phyloP scores from a whole-genome alignment of 1,140 invertebrate species.

The Triops longicaudatus region DNA sequence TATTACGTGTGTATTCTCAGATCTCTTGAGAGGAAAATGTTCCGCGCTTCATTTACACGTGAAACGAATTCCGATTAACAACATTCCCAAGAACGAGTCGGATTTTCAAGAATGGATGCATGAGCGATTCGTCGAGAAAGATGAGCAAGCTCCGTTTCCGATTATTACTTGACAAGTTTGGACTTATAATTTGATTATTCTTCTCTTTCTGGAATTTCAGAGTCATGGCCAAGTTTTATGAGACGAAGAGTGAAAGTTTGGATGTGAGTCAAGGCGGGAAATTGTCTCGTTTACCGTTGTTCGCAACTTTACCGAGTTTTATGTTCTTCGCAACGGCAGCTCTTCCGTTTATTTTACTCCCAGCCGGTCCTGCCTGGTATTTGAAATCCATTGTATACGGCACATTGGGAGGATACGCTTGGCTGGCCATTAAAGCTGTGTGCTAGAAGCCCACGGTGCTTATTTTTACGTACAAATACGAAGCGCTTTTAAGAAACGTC shows the following conservation, averaged over 20 bases:
- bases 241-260: neutral
- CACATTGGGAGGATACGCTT: constrained; percentile 15
- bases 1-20: constrained; percentile 31
- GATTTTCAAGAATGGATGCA: constrained; percentile 36
- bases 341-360: constrained; percentile 13
- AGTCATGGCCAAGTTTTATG: neutral
- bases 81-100: constrained; percentile 35
- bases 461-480: neutral
- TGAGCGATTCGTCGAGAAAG: constrained; percentile 35
- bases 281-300: constrained; percentile 17
- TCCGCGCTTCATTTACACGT: constrained; percentile 36
- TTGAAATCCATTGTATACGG: neutral
- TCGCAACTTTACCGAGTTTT: constrained; percentile 22
- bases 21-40: constrained; percentile 35
- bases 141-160: constrained; percentile 32
- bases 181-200: neutral
- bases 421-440: constrained; percentile 25
- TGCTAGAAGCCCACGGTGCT: neutral
- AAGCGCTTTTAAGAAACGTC: no score
- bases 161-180: neutral
- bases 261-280: constrained; percentile 3
- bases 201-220: neutral
- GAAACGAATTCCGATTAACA: constrained; percentile 36
- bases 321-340: neutral
- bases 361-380: neutral